These are phyloP conservation scores for Tenthredo livida DNA, from an alignment of 2,888 invertebrate species.

Conservation along the genomic window DNA sequence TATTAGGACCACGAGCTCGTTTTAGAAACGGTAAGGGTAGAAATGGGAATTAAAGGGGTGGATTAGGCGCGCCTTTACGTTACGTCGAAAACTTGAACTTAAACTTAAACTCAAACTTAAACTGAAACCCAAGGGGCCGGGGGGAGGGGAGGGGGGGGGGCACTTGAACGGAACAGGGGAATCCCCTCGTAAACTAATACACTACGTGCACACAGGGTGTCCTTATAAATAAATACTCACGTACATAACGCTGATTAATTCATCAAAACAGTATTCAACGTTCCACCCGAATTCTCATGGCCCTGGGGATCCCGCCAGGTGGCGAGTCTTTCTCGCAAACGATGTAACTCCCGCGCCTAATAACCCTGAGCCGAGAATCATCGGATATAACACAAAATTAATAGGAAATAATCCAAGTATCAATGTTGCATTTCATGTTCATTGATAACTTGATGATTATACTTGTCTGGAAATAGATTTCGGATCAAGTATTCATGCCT, in stretches of 20 bases:
- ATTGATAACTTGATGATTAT: background rate
- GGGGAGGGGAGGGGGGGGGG: no score
- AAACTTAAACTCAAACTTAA: slow-evolving; percentile 40
- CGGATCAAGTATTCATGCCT: background rate
- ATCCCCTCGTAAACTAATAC: slow-evolving; percentile 33
- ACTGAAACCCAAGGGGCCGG: slow-evolving; percentile 16
- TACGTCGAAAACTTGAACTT: slow-evolving; percentile 3
- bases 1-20: slow-evolving; percentile 60
- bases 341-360: background rate
- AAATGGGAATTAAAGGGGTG: slow-evolving; percentile 60
- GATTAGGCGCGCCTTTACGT: slow-evolving; percentile 55
- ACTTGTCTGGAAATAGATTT: background rate
- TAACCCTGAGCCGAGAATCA: background rate
- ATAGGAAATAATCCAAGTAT: background rate
- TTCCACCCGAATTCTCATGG: background rate
- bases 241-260: background rate
- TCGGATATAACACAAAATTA: background rate
- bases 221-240: background rate
- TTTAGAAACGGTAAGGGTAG: slow-evolving; percentile 3
- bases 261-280: background rate
- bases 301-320: background rate
- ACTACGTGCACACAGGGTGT: background rate
- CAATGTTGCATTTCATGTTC: background rate
- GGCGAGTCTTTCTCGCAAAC: background rate
- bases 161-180: slow-evolving; percentile 13